Base-by-base conservation (phyloP, 2,113 vertebrate genomes). In the Microcebus lehilahytsara region DNA sequence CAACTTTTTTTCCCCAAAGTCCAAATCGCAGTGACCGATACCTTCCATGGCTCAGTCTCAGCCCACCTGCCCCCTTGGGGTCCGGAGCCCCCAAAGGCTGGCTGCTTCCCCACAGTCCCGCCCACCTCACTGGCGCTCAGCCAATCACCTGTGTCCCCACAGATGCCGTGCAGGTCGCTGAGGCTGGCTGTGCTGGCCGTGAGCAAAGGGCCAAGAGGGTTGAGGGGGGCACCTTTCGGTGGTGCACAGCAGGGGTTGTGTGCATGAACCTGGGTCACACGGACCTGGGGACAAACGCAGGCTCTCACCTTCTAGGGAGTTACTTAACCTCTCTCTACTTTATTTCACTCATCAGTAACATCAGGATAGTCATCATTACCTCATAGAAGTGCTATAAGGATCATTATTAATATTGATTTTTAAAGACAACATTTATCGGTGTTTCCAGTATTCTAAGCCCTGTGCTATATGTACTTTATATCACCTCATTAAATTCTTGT, bases 1-100 rank as follows among this genome's bases (percentile, higher is more conserved):
- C 86, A 92, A 86, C 23, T 96, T 96, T 93, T 92, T 84, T 96
- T 27, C 32, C 71, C 40, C 58, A 88, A 97, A 96, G 91, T 85
- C 89, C 88, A 97, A 96, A 95, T 97, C 95, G 84, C 94, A 90
- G 91, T 93, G 97, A 42, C 94, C 92, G n/a, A 85, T 69, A 74
- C 95, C 58, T 97, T 94, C 86, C 40, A 22, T 53, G 40, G 23
- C 86, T 64, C 37, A 14, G 78, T 58, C 93, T n/a, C 85, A 96
- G 79, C 49, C 84, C 80, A 85, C 17, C 42, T 22, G 80, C 25
- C 51, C 60, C 30, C 23, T 75, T 12, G 19, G 60, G 49, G 10
- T 34, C 74, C 1, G 0, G 56, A 60, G 12, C 34, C 74, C 88
- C 72, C 19, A 6, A 34, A 49, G 84, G 14, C 49, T 16, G 5